These are phyloP conservation scores for Melolontha melolontha DNA, from an alignment of 2,888 invertebrate species.

Conservation along the genomic window DNA sequence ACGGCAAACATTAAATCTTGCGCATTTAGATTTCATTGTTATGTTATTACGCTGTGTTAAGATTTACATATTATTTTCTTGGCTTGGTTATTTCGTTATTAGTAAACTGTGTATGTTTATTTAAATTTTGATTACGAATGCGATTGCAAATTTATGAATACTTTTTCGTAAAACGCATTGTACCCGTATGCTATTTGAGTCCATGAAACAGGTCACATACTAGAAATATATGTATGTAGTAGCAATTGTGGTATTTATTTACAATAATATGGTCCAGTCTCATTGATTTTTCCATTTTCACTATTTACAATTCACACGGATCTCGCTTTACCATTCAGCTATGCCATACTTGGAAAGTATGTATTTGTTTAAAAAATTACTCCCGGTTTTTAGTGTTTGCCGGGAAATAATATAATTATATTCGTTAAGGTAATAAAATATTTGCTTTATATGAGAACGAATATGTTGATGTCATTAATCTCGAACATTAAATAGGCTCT, in stretches of 20 bases:
- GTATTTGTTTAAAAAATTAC: conserved; percentile 44
- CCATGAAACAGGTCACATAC: too few relatives aligned
- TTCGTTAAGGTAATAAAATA: conserved; percentile 38
- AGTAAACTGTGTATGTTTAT: too few relatives aligned
- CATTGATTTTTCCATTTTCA: conserved; percentile 47
- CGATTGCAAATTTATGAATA: too few relatives aligned
- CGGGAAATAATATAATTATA: conserved; percentile 43
- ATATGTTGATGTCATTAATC: conserved; percentile 42
- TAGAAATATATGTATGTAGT: conserved; percentile 46
- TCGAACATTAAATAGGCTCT: conserved; percentile 31
- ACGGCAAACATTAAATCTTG: too few relatives aligned
- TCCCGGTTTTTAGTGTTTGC: conserved; percentile 44
- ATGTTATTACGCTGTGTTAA: too few relatives aligned
- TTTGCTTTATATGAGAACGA: conserved; percentile 38
- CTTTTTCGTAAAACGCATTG: too few relatives aligned
- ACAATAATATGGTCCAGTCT: conserved; percentile 51
- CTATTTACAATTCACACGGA: conserved; percentile 58
- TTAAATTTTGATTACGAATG: too few relatives aligned
- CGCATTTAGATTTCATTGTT: too few relatives aligned
- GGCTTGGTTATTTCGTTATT: too few relatives aligned
- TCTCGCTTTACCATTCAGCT: conserved; percentile 41
- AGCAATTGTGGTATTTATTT: conserved; percentile 54
- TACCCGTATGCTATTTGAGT: too few relatives aligned
- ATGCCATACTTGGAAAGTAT: conserved; percentile 36
- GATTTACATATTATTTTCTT: too few relatives aligned